These are phyloP conservation scores for Agonopterix arenella DNA, from an alignment of 2,888 invertebrate species.

Conservation along the genomic window DNA sequence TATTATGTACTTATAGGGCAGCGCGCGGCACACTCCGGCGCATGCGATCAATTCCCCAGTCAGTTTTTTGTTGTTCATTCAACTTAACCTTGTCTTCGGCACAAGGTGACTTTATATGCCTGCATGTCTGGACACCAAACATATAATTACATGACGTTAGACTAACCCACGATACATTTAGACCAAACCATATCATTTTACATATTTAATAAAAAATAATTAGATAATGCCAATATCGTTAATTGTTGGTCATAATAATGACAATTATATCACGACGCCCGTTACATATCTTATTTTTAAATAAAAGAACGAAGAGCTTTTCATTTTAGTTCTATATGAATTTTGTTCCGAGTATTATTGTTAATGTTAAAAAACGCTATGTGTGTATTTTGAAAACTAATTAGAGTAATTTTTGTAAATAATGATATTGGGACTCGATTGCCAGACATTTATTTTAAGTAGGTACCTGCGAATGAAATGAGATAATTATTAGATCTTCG, in stretches of 20 bases:
- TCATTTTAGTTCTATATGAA: conserved; percentile 45
- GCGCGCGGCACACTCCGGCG: conserved; percentile 29
- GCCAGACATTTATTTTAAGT: conserved; percentile 43
- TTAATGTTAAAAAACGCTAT: conserved; percentile 45
- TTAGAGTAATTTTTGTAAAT: conserved; percentile 35
- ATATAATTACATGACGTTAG: conserved; percentile 67
- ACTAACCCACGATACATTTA: conserved; percentile 57
- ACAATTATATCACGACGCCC: conserved; percentile 15
- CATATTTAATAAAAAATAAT: conserved; percentile 22
- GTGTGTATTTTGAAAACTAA: conserved; percentile 37
- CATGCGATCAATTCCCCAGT: conserved; percentile 49
- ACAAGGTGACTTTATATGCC: conserved; percentile 74
- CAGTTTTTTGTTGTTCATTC: conserved; percentile 68
- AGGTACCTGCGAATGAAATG: neutral
- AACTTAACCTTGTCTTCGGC: conserved; percentile 65
- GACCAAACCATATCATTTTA: conserved; percentile 67
- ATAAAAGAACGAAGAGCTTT: conserved; percentile 35
- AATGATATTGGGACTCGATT: conserved; percentile 26
- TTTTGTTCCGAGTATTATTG: conserved; percentile 42
- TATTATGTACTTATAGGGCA: conserved; percentile 17
- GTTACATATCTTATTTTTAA: conserved; percentile 36
- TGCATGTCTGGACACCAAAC: conserved; percentile 68
- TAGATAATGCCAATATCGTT: conserved; percentile 2
- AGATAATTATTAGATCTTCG: no score
- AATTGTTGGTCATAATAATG: conserved; percentile 2